Evolutionary conservation across 2,888 invertebrate genomes (phyloP), one percentile per base, ranked within the genome.

Genomic region (Sympetrum striolatum): DNA sequence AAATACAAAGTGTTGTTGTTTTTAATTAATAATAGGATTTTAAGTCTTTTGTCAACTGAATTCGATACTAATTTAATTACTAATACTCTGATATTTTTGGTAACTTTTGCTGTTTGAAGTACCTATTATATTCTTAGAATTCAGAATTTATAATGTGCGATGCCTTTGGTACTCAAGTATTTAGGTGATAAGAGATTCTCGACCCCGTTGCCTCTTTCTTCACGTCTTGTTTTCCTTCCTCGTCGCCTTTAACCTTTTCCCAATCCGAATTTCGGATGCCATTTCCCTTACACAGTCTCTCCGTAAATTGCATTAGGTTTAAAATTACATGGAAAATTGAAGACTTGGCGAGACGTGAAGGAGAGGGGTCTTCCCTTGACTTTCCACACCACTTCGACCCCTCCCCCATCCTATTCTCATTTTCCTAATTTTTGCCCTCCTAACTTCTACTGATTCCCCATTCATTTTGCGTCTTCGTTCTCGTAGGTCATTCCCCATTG

Each of bases 321-420:
- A 94, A 94, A 94, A 94, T 94, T 94, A 94, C 94, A 94, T 94
- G 94, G 94, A 93, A 94, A 94, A 94, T 94, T 94, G 94, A 94
- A 93, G 93, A 94, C 92, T 94, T 94, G 94, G 93, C 94, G 93
- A 94, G 93, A 94, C 94, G 94, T 94, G 94, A 94, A 94, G 93
- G 93, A 92, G 92, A 90, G 92, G 92, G 91, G 39, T 37, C 64
- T n/a, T 25, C 60, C 22, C 18, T 48, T 44, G 8, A 48, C 10
- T 14, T 12, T 18, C 90, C 35, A 15, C 48, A 22, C n/a, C 44
- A 44, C 22, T 64, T 22, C 12, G 22, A 14, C 60, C 25, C n/a
- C 60, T 14, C 25, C 18, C 60, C 60, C 35, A 31, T 90, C 37
- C 60, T 18, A 22, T 31, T 64, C 44, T 44, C n/a, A 31, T 90